phyloP scores from a whole-genome alignment of 1,140 invertebrate species.

The Pogonognathellus flavescens region DNA sequence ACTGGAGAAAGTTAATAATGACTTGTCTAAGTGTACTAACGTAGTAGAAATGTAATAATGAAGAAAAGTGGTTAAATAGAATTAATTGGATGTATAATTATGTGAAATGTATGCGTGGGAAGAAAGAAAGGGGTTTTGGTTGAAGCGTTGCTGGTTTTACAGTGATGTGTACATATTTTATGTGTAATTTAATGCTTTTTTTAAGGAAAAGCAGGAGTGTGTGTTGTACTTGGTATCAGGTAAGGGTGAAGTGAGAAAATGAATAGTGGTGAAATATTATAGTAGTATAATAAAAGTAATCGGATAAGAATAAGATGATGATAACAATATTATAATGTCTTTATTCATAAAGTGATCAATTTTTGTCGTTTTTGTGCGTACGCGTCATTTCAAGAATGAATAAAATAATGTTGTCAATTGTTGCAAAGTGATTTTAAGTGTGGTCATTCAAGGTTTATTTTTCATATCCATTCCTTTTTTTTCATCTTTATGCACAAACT shows the following conservation, averaged over 20 bases:
- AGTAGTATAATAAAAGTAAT: not conserved
- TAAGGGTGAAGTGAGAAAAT: not conserved
- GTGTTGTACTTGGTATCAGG: not conserved
- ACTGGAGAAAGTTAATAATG: not conserved
- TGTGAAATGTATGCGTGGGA: not conserved
- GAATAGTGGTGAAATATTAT: not conserved
- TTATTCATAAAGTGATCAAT: slow-evolving; percentile 32
- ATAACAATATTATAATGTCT: slow-evolving; percentile 17
- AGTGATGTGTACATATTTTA: slow-evolving; percentile 32
- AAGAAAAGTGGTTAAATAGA: not conserved
- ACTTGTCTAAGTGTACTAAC: not conserved
- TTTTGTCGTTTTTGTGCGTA: slow-evolving; percentile 39
- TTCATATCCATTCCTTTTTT: no score
- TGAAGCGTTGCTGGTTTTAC: not conserved
- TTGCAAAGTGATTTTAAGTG: slow-evolving; percentile 9
- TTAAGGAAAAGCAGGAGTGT: not conserved
- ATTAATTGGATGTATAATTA: not conserved
- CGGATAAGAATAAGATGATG: slow-evolving; percentile 24
- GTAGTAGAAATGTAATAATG: not conserved
- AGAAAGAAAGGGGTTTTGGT: not conserved
- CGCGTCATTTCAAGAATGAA: slow-evolving; percentile 32
- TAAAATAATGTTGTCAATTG: slow-evolving; percentile 45
- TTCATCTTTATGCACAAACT: no score
- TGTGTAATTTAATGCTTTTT: not conserved
- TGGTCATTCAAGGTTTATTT: not conserved